phyloP scores from a whole-genome alignment of 1,140 invertebrate species.

The Prorops nasuta region DNA sequence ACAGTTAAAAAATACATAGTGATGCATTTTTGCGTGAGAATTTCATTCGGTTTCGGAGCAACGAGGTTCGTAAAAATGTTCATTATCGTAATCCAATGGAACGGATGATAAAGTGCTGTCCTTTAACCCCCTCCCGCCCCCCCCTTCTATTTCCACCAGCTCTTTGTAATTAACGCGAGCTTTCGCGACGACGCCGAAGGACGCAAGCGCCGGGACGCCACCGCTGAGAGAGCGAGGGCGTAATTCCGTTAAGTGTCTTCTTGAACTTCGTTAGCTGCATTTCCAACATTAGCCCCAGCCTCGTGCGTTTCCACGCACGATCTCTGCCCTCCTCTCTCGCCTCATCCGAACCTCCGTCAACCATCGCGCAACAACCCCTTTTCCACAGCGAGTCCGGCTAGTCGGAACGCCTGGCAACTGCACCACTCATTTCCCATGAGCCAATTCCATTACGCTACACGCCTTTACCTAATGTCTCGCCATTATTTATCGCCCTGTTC shows the following conservation, averaged over 20 bases:
- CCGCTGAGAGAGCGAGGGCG: conserved; percentile 32
- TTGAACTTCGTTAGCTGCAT: conserved; percentile 38
- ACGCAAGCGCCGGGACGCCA: background rate
- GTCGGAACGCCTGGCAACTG: too few species aligned
- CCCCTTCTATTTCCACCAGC: conserved; percentile 29
- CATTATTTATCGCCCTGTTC: too few species aligned
- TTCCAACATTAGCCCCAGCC: conserved; percentile 34
- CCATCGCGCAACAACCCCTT: background rate
- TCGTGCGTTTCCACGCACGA: conserved; percentile 14
- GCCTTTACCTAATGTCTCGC: too few species aligned
- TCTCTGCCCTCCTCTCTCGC: background rate
- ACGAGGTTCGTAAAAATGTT: too few species aligned
- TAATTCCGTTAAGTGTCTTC: conserved; percentile 38
- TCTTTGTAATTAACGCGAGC: conserved; percentile 33
- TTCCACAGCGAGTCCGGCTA: background rate
- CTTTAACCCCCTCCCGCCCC: too few species aligned
- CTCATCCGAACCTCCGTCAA: background rate
- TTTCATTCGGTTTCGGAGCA: too few species aligned
- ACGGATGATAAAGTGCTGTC: too few species aligned
- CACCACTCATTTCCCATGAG: too few species aligned
- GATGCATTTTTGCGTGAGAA: too few species aligned
- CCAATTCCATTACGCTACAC: too few species aligned
- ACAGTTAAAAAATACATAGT: too few species aligned
- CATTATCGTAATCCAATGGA: too few species aligned
- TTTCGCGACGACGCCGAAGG: background rate